Base-by-base conservation (phyloP, 2,888 invertebrate genomes). In the Aelia acuminata region DNA sequence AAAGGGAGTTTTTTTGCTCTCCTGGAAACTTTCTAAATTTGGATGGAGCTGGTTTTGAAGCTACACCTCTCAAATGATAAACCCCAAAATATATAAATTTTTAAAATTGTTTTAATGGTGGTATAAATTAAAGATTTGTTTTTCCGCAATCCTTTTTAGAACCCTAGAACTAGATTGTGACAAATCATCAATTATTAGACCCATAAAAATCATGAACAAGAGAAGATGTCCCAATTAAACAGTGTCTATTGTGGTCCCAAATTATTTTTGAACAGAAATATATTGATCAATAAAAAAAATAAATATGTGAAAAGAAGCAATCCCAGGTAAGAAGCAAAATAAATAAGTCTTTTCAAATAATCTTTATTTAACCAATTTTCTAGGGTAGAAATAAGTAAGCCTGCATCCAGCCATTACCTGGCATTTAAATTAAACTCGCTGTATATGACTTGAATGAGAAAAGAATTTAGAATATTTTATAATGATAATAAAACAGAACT, bases 401-500 rank as follows among this genome's bases (percentile, higher is more conserved):
- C 88, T 43, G 88, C 88, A 89, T 85, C 88, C 86, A 86, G 35
- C 70, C 70, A 84, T 87, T 88, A 89, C 31, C 88, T 88, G 88
- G 87, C 88, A 89, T 89, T 88, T 26, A 84, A 87, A 47, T 26
- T 31, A 75, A 87, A 26, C 43, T 31, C 39, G 15, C 53, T 86
- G 43, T 26, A 43, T 63, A 35, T 49, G 18, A 49, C 48, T 35
- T 49, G 26, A 84, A 49, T 80, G 7, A 43, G 43, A 80, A 43
- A 22, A 80, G 43, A 80, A 80, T 80, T 39, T 47, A 39, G 43
- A 80, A 20, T 85, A 26, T 47, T 53, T 43, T 31, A 86, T 39
- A 43, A 26, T 26, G 31, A 80, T 43, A 75, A 87, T 53, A 35
- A 84, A 85, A 88, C 31, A 88, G 48, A 80, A 75, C 39, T 39